Conservation (phyloP, 2,888 invertebrate genomes). For the Napeogenes sylphis region DNA sequence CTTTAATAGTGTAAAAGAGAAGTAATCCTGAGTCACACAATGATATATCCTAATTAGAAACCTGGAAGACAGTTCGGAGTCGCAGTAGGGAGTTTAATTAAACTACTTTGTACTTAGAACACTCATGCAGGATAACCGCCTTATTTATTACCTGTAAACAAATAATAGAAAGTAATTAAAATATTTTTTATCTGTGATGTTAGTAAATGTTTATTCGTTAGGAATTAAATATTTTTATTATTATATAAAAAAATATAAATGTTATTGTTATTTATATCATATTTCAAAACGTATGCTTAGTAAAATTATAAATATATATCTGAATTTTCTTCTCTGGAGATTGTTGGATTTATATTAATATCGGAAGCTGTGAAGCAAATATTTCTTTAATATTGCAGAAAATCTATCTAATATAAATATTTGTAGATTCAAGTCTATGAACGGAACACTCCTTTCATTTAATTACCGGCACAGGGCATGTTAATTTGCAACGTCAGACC, state of each 20-base stretch:
- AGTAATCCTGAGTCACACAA: conserved; percentile 2
- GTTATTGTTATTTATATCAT: no score
- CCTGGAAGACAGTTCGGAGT: conserved; percentile 7
- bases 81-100: conserved; percentile 6
- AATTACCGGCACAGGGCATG: conserved; percentile 70
- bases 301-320: no score
- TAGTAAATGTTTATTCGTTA: no score
- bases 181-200: background rate
- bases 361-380: no score
- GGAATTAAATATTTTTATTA: no score
- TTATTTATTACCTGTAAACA: conserved; percentile 19
- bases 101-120: conserved; percentile 7
- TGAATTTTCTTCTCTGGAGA: no score
- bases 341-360: no score
- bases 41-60: conserved; percentile 5
- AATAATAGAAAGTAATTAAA: conserved; percentile 3
- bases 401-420: no score
- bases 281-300: no score
- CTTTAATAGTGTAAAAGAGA: background rate
- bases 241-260: no score
- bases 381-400: no score
- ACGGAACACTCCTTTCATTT: conserved; percentile 67
- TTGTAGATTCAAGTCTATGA: no score
- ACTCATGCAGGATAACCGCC: background rate
- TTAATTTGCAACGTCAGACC: conserved; percentile 71